Percentiles rank a stretch among this genome's conserved stretches.
Conservation (phyloP, 2,888 invertebrate species). For the Eutolmus rufibarbis region DNA sequence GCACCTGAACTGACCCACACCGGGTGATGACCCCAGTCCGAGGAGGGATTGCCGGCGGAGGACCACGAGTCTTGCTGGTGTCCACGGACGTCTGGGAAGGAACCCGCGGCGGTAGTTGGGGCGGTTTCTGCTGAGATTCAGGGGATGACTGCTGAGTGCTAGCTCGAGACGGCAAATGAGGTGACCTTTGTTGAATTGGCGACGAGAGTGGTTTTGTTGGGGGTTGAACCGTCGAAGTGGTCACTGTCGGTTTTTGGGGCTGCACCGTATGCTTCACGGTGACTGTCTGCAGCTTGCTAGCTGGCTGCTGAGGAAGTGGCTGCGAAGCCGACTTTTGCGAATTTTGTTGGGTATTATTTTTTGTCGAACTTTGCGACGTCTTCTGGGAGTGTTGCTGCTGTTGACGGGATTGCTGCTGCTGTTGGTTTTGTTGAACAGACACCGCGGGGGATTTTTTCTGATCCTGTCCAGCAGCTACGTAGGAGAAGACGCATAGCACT, state of each 20-base stretch:
- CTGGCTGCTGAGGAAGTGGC: conserved; percentile 52
- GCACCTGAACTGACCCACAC: conserved; percentile 58
- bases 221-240: conserved; percentile 61
- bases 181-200: conserved; percentile 47
- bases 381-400: conserved; percentile 23
- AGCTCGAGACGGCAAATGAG: conserved; percentile 46
- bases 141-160: background rate
- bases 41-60: conserved; percentile 63
- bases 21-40: conserved; percentile 56
- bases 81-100: conserved; percentile 58
- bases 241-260: conserved; percentile 60
- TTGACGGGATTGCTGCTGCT: conserved; percentile 37
- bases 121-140: conserved; percentile 48
- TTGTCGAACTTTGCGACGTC: conserved; percentile 4
- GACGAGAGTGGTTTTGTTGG: conserved; percentile 48
- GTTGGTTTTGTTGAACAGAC: conserved; percentile 58
- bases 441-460: conserved; percentile 65
- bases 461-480: conserved; percentile 92
- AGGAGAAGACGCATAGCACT: conserved; percentile 98
- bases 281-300: conserved; percentile 54
- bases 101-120: conserved; percentile 61
- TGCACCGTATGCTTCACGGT: conserved; percentile 59
- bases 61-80: conserved; percentile 52
- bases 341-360: background rate
- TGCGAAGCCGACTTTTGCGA: conserved; percentile 34